Base-by-base conservation (phyloP, 1,140 invertebrate species). In the Pomacea maculata region DNA sequence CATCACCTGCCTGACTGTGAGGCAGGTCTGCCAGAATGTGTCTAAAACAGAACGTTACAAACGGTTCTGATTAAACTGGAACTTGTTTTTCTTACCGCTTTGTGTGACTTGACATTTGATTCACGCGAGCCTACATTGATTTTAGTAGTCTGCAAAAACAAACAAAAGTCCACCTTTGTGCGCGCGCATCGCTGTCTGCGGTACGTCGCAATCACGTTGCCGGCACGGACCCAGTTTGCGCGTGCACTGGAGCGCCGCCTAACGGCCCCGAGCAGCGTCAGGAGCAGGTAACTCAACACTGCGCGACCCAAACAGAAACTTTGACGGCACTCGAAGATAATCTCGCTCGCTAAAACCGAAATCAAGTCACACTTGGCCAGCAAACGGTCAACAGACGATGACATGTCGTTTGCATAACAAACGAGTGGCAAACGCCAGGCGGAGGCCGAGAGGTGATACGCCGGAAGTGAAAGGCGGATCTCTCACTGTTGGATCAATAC, bases 351-450 rank as follows among this genome's bases (percentile, higher is more conserved):
- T 75, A 75, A 75, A 75, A 75, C 29, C 17, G 73, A 75, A 75
- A 75, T 75, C 73, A 57, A 75, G 73, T 75, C 73, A 54, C 73
- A 54, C 73, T 75, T 75, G 73, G 57, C 55, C 73, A 25, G 67
- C 15, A 19, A 9, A 55, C 73, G 73, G 52, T 52, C 73, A 25
- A 29, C 54, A 19, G 11, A 55, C 73, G 19, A 52, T 21, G 52
- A 57, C 73, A 57, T 29, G n/a, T 52, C 73, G 73, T 75, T 75
- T 75, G 73, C 73, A 75, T 75, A 75, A 75, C 73, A 75, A 75
- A 75, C 73, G 73, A 75, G 52, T 55, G 52, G 73, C 73, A 75
- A 75, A 75, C 73, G 72, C 52, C n/a, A 55, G 73, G 34, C 34
- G 21, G 73, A 15, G 54, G 29, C 15, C 73, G 54, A 52, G 21